Evolutionary conservation across 1,140 invertebrate species (phyloP).

Genomic region (Carposina sasakii): DNA sequence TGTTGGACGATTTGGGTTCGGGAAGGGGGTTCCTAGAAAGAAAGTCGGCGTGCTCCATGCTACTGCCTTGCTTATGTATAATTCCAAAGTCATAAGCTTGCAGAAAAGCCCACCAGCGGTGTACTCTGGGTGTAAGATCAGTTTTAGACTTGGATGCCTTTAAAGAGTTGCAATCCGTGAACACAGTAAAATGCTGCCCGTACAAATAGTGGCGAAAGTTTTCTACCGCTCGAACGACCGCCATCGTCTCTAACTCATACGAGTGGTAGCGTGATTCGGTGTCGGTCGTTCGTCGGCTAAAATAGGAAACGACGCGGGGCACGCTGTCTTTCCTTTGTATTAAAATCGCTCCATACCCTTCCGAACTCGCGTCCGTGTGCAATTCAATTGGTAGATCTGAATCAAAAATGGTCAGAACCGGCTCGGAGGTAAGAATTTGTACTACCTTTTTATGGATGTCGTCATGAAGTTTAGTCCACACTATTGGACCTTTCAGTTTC

Average conservation of each 20-base stretch:
- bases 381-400: not conserved
- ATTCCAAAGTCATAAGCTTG: not conserved
- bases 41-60: not conserved
- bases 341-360: not conserved
- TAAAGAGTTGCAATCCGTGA: not conserved
- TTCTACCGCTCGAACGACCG: constrained; percentile 1
- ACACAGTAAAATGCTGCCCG: not conserved
- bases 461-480: not conserved
- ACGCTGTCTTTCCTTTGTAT: not conserved
- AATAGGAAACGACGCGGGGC: not conserved
- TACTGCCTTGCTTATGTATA: not conserved
- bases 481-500: not conserved
- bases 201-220: not conserved
- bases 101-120: not conserved
- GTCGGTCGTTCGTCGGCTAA: not conserved
- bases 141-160: not conserved
- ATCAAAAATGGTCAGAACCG: not conserved
- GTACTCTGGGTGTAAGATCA: not conserved
- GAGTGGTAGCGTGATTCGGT: not conserved
- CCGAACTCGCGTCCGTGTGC: not conserved
- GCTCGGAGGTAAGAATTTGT: not conserved
- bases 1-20: too few relatives aligned
- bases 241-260: not conserved
- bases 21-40: not conserved
- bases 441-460: not conserved